Conservation (phyloP, 2,888 invertebrate genomes). For the Onthophagus sagittarius region DNA sequence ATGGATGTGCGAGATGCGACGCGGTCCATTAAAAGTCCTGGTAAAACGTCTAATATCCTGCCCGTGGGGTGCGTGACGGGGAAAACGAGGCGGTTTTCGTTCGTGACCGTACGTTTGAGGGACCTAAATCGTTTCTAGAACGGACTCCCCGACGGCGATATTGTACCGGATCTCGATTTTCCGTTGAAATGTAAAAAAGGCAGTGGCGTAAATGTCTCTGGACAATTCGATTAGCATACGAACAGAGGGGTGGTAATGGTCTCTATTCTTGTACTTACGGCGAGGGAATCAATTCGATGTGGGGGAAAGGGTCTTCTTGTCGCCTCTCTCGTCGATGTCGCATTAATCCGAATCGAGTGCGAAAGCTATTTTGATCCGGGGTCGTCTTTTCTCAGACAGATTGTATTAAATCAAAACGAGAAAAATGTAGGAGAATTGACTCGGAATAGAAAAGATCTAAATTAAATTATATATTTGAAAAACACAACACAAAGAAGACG, state of each 20-base stretch:
- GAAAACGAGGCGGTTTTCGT: background rate
- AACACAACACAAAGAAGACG: no score
- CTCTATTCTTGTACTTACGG: constrained; percentile 3
- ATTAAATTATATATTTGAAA: no score
- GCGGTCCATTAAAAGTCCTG: constrained; percentile 15
- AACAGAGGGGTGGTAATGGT: constrained; percentile 7
- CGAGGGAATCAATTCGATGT: background rate
- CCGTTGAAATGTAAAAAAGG: background rate
- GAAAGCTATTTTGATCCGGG: background rate
- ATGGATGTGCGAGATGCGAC: constrained; percentile 13
- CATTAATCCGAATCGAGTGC: background rate
- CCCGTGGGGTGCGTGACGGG: constrained; percentile 15
- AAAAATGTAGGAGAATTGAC: no score
- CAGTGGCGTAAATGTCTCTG: constrained; percentile 9
- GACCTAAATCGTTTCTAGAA: background rate
- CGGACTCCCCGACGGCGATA: background rate
- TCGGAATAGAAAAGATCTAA: no score
- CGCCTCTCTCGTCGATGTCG: background rate
- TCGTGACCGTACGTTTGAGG: constrained; percentile 1
- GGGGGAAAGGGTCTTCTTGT: background rate
- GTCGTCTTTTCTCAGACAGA: background rate
- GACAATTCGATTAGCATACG: constrained; percentile 18
- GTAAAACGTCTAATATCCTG: constrained; percentile 15
- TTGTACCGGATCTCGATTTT: constrained; percentile 13
- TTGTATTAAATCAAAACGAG: background rate